phyloP scores from a whole-genome alignment of 2,888 invertebrate species.

The Sturmia bella region DNA sequence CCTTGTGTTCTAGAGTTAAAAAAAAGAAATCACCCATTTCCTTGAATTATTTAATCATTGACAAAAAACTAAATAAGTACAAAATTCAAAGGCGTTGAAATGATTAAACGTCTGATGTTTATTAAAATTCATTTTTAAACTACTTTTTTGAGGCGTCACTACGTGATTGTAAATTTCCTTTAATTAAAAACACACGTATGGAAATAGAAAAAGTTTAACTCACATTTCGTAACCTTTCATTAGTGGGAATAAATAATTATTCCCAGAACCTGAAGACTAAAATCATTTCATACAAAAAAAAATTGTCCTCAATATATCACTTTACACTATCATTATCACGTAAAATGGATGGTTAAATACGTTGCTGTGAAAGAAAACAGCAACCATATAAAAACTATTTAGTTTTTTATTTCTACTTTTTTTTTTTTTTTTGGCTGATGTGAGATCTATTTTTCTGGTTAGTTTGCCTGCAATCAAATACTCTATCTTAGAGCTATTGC shows the following conservation, averaged over 20 bases:
- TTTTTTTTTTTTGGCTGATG: slow-evolving; percentile 27
- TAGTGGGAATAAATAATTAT: slow-evolving; percentile 67
- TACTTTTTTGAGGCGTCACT: slow-evolving; percentile 9
- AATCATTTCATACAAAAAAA: slow-evolving; percentile 50
- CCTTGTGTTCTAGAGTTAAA: too few relatives aligned
- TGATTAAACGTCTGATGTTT: slow-evolving; percentile 40
- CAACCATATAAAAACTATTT: slow-evolving; percentile 20
- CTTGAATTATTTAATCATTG: not conserved
- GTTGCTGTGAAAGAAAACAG: slow-evolving; percentile 6
- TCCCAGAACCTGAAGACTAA: slow-evolving; percentile 53
- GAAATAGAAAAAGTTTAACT: slow-evolving; percentile 5
- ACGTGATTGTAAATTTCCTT: slow-evolving; percentile 63
- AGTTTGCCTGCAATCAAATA: slow-evolving; percentile 15
- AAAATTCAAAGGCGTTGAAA: slow-evolving; percentile 36
- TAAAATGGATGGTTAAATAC: slow-evolving; percentile 55
- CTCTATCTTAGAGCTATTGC: not conserved
- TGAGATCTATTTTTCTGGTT: slow-evolving; percentile 59
- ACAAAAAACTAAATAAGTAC: too few relatives aligned
- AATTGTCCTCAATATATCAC: slow-evolving; percentile 70
- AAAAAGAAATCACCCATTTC: not conserved
- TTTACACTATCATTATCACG: slow-evolving; percentile 70
- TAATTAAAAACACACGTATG: slow-evolving; percentile 33
- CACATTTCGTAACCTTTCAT: slow-evolving; percentile 55
- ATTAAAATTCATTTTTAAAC: slow-evolving; percentile 43
- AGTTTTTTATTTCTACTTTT: slow-evolving; percentile 4